A percentile compares a stretch with the other conserved stretches of the same genome.
phyloP scores from a whole-genome alignment of 2,113 vertebrate genomes.

The Phoxinus phoxinus region DNA sequence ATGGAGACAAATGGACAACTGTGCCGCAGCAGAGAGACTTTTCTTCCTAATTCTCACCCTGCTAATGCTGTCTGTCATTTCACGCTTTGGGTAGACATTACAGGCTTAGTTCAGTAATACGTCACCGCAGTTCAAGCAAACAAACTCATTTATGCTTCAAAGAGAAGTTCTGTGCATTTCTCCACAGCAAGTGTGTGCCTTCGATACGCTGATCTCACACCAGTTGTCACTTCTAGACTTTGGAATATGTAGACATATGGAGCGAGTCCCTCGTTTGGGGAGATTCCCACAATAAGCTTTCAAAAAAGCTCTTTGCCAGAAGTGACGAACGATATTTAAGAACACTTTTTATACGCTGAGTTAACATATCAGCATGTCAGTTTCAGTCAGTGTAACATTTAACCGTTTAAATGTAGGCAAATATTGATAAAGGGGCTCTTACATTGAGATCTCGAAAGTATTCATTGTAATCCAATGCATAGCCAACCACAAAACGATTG shows the following conservation, averaged over 20 bases:
- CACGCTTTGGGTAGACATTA: slow-evolving; percentile 26
- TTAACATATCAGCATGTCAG: not conserved
- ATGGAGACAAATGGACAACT: slow-evolving; percentile 37
- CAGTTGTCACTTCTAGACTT: slow-evolving; percentile 8
- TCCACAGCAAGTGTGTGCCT: not conserved
- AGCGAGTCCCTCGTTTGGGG: not conserved
- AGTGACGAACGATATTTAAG: not conserved
- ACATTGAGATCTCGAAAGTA: slow-evolving; percentile 93
- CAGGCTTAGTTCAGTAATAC: not conserved
- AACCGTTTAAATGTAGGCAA: not conserved
- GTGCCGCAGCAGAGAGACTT: slow-evolving; percentile 26
- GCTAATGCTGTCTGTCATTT: slow-evolving; percentile 26
- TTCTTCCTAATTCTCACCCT: slow-evolving; percentile 21
- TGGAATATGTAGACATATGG: slow-evolving; percentile 25
- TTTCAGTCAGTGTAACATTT: not conserved
- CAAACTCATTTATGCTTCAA: not conserved
- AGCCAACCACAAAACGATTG: slow-evolving; percentile 91
- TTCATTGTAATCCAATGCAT: slow-evolving; percentile 95
- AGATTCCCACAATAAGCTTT: not conserved
- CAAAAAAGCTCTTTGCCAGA: slow-evolving; percentile 3
- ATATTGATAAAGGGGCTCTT: slow-evolving; percentile 69
- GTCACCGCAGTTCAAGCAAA: not conserved
- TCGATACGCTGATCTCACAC: not conserved
- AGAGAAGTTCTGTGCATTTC: not conserved
- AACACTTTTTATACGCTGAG: not conserved